Conservation (phyloP, 2,113 vertebrate genomes). For the Heliornis fulica region DNA sequence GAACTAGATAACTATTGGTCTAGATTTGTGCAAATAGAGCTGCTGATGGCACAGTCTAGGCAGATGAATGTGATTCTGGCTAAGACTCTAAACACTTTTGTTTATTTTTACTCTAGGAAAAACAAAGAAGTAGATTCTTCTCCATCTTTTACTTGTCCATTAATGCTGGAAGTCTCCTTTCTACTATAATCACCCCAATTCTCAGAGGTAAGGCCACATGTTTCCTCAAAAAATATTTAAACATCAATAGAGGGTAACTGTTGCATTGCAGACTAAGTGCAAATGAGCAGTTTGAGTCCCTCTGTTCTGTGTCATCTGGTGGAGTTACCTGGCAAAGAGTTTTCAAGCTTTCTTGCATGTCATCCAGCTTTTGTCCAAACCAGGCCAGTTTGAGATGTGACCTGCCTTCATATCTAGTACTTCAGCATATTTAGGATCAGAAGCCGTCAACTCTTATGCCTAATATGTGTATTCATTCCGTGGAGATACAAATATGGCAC, state of each 20-base stretch:
- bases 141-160: conserved; percentile 94
- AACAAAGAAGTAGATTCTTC: conserved; percentile 88
- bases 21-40: neutral
- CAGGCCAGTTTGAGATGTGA: neutral
- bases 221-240: neutral
- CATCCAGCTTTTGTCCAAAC: neutral
- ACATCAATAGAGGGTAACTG: neutral
- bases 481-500: neutral
- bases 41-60: neutral
- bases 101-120: conserved; percentile 76
- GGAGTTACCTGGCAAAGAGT: neutral
- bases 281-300: neutral
- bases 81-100: neutral
- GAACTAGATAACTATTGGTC: neutral
- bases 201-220: conserved; percentile 81
- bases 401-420: neutral
- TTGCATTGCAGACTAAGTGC: neutral
- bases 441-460: neutral
- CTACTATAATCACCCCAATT: conserved; percentile 89
- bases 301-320: neutral
- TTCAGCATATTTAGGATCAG: neutral
- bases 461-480: neutral
- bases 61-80: neutral
- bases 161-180: conserved; percentile 91
- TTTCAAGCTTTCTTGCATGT: neutral